These are phyloP conservation scores for Marronus borbonicus DNA, from an alignment of 2,888 invertebrate genomes.

Conservation along the genomic window DNA sequence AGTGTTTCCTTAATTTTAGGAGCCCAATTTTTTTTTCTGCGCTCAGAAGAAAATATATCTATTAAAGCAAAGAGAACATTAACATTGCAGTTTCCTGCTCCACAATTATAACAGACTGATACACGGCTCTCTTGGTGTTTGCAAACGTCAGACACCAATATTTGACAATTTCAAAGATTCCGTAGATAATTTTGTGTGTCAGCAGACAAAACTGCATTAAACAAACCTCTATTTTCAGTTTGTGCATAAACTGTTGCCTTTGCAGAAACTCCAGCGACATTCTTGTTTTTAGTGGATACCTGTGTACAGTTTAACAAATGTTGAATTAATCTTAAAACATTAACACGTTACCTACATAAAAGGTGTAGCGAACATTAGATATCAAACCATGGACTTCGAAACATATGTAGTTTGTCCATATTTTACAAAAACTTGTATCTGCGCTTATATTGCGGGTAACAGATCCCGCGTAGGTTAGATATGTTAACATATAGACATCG, in stretches of 20 bases:
- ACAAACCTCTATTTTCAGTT: neutral
- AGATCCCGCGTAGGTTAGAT: neutral
- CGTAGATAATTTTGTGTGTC: neutral
- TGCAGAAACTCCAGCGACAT: no score
- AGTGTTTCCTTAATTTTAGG: no score
- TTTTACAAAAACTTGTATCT: neutral
- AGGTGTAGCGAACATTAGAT: neutral
- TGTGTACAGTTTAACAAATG: neutral
- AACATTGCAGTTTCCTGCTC: no score
- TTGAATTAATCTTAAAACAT: neutral
- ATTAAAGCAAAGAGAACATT: no score
- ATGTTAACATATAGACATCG: neutral
- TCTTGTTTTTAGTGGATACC: neutral
- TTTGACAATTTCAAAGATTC: neutral
- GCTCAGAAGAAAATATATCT: no score
- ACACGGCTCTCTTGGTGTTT: neutral
- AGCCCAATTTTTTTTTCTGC: no score
- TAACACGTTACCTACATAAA: neutral
- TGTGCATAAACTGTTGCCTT: neutral
- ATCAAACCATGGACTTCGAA: neutral
- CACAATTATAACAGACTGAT: neutral
- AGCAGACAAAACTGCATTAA: neutral
- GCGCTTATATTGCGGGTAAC: neutral
- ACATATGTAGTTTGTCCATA: slow-evolving; percentile 14
- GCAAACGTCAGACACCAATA: neutral